A percentile compares a stretch with the other conserved stretches of the same genome.
Evolutionary conservation across 2,797 vertebrate species (phyloP).

Genomic region (Rallus crepitans): DNA sequence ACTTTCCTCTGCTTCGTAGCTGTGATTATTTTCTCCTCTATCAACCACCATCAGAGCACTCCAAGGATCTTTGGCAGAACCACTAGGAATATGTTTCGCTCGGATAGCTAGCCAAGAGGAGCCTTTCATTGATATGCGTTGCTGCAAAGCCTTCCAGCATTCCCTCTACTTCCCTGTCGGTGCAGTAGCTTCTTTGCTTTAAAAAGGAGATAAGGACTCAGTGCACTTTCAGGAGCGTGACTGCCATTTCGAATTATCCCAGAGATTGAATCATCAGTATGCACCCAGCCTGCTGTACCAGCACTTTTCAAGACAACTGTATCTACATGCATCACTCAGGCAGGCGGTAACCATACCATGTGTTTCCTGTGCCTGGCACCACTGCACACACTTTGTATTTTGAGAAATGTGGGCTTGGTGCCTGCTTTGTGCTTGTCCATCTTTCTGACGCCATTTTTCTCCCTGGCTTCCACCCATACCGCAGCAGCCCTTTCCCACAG

Average conservation of each 20-base stretch:
- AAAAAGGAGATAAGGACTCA: conserved; percentile 58
- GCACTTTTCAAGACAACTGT: conserved; percentile 22
- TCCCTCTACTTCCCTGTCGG: not conserved
- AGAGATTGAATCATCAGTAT: conserved; percentile 56
- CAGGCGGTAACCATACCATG: not conserved
- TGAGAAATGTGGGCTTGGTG: not conserved
- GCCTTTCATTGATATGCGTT: conserved; percentile 41
- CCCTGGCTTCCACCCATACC: not conserved
- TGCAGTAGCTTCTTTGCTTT: conserved; percentile 50
- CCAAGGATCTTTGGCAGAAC: conserved; percentile 29
- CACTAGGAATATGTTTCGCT: not conserved
- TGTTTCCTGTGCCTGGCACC: not conserved
- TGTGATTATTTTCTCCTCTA: not conserved
- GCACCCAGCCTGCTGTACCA: conserved; percentile 39
- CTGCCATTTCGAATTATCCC: conserved; percentile 51
- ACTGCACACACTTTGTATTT: not conserved
- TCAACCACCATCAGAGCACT: not conserved
- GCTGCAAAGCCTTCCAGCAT: conserved; percentile 50
- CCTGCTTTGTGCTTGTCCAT: not conserved
- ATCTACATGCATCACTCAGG: not conserved
- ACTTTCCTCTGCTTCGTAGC: not conserved
- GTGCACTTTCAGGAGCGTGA: conserved; percentile 38
- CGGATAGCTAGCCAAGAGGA: conserved; percentile 18
- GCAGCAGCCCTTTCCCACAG: not conserved
- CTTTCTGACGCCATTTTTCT: not conserved